Conservation (phyloP, 2,797 vertebrate genomes). For the Nyctibius grandis region DNA sequence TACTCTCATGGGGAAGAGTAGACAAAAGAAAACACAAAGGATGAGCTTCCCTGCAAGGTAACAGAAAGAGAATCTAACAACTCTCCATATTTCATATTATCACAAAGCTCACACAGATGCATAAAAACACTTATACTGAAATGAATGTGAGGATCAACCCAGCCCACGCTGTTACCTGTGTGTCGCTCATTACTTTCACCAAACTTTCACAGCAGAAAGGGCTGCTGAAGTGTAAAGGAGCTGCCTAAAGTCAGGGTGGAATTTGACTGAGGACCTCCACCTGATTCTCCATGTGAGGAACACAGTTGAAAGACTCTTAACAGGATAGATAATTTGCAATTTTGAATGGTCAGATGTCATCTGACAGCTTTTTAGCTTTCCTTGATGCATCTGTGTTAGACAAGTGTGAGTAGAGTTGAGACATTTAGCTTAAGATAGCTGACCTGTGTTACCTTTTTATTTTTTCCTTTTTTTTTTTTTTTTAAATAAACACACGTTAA, state of each 20-base stretch:
- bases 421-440: too few relatives aligned
- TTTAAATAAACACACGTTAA: background rate
- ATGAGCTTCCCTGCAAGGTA: background rate
- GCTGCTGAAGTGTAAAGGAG: background rate
- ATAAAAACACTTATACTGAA: background rate
- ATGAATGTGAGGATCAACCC: fast-evolving
- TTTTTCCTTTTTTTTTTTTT: background rate
- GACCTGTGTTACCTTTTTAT: too few relatives aligned
- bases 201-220: background rate
- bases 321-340: background rate
- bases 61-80: background rate
- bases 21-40: background rate
- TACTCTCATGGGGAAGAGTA: background rate
- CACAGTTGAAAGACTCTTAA: background rate
- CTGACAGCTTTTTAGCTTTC: background rate
- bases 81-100: background rate
- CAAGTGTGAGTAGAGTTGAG: too few relatives aligned
- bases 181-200: fast-evolving
- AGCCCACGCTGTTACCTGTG: background rate
- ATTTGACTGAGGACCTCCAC: background rate
- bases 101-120: background rate
- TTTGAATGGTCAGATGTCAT: background rate
- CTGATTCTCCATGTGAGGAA: fast-evolving
- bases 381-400: background rate
- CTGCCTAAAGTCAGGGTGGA: background rate